A percentile compares a stretch with the other conserved stretches of the same genome.
These are phyloP conservation scores for Cosmia trapezina DNA, from an alignment of 2,888 invertebrate species.

Conservation along the genomic window DNA sequence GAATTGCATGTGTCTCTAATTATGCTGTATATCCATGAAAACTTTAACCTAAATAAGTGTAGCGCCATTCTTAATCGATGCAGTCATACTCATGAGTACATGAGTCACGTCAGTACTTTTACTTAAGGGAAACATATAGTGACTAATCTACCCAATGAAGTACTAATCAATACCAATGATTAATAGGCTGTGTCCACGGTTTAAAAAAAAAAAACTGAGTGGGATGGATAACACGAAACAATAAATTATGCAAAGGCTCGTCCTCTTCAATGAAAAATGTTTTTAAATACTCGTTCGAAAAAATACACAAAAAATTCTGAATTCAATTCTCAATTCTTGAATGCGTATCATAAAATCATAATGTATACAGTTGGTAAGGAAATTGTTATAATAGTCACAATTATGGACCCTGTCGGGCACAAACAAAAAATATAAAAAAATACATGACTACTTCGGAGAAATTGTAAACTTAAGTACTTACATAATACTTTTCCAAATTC, in stretches of 20 bases:
- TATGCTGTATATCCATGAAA: slow-evolving; percentile 2
- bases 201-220: slow-evolving; percentile 25
- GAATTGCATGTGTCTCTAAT: background rate
- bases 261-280: background rate
- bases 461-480: slow-evolving; percentile 3
- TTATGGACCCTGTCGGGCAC: no score
- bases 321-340: no score
- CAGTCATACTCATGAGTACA: slow-evolving; percentile 12
- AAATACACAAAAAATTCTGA: slow-evolving; percentile 5
- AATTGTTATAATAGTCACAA: no score
- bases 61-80: slow-evolving; percentile 16
- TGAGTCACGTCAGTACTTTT: slow-evolving; percentile 35
- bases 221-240: slow-evolving; percentile 4
- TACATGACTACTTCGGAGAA: background rate
- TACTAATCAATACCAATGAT: slow-evolving; percentile 32
- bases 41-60: slow-evolving; percentile 18
- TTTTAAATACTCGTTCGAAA: slow-evolving; percentile 12
- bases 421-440: no score
- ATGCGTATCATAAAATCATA: no score
- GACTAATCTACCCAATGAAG: slow-evolving; percentile 21
- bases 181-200: slow-evolving; percentile 13
- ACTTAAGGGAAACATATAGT: slow-evolving; percentile 28
- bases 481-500: slow-evolving; percentile 5
- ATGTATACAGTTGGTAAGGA: no score
- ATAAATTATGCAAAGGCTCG: slow-evolving; percentile 22